Conservation (phyloP, 2,888 invertebrate genomes). For the Caenorhabditis angaria region DNA sequence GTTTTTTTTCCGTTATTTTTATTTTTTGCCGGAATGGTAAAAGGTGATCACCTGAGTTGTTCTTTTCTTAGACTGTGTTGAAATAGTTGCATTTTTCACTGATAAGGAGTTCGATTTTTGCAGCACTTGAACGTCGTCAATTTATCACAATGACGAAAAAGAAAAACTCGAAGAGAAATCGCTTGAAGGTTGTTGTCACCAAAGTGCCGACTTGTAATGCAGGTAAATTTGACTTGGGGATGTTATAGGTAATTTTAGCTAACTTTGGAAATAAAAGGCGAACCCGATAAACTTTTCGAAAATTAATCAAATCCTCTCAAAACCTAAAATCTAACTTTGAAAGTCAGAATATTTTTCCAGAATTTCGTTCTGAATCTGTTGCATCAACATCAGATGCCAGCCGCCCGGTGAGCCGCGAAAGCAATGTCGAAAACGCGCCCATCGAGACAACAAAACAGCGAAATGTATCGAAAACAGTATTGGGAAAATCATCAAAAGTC, state of each 20-base stretch:
- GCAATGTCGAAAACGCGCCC: constrained; percentile 15
- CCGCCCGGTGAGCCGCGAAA: constrained; percentile 17
- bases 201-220: neutral
- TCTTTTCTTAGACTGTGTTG: neutral
- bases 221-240: no score
- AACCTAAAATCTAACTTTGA: neutral
- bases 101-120: neutral
- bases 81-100: neutral
- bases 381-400: neutral
- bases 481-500: neutral
- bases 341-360: no score
- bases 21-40: neutral
- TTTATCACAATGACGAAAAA: neutral
- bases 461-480: neutral
- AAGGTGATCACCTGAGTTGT: neutral
- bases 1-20: neutral
- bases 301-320: neutral
- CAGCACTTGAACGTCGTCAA: neutral
- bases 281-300: no score
- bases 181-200: neutral
- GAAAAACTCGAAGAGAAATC: neutral
- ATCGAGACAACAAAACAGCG: neutral
- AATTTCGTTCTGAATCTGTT: neutral
- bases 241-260: no score
- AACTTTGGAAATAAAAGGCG: no score